Conservation (phyloP, 2,797 vertebrate genomes). For the Chelidonichthys spinosus region DNA sequence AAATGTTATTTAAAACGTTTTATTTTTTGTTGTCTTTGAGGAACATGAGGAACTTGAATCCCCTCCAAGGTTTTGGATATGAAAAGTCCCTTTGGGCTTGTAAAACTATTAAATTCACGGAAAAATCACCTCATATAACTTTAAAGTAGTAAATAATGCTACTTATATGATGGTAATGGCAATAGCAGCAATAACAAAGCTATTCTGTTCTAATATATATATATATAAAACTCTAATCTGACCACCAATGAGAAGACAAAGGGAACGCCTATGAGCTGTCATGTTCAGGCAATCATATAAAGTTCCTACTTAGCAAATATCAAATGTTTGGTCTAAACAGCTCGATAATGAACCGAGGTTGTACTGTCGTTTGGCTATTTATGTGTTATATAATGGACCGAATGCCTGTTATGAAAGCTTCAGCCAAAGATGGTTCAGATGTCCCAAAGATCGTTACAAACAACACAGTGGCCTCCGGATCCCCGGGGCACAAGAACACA, state of each 20-base stretch:
- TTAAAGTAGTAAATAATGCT: conserved; percentile 1
- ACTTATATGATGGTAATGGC: not conserved
- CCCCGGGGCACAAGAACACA: conserved; percentile 59
- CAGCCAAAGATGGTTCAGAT: conserved; percentile 54
- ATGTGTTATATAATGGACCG: conserved; percentile 62
- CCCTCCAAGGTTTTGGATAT: not conserved
- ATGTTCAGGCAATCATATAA: conserved; percentile 5
- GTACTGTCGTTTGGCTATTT: not conserved
- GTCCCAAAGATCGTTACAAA: conserved; percentile 63
- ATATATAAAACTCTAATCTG: conserved; percentile 15
- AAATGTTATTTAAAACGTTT: not conserved
- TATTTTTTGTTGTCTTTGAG: not conserved
- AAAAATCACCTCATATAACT: not conserved
- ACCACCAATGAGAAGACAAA: conserved; percentile 21
- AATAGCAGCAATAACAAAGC: not conserved
- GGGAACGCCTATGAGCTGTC: conserved; percentile 13
- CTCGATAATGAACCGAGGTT: conserved; percentile 48
- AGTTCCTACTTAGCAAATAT: not conserved
- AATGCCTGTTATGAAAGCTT: conserved; percentile 57
- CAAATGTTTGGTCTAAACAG: conserved; percentile 25
- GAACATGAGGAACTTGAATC: not conserved
- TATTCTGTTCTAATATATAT: conserved; percentile 11
- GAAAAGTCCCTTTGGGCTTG: not conserved
- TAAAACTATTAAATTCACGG: not conserved
- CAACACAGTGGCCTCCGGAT: conserved; percentile 52